phyloP scores from a whole-genome alignment of 2,888 invertebrate species.

The Ormyrus thymus region DNA sequence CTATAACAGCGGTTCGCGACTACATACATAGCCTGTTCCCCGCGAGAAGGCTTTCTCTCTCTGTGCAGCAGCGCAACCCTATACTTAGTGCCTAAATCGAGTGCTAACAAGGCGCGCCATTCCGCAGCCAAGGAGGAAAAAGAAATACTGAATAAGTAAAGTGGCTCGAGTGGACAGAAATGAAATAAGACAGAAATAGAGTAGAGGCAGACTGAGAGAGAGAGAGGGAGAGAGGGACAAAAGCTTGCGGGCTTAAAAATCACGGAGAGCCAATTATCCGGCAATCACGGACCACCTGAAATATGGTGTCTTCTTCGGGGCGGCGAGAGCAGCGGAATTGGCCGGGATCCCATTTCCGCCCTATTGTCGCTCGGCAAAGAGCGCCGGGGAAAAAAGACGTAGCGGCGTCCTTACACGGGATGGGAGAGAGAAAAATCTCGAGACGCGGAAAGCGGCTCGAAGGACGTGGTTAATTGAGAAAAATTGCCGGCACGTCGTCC shows the following conservation, averaged over 20 bases:
- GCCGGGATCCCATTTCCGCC: slow-evolving; percentile 56
- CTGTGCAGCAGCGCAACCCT: neutral
- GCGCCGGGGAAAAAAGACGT: slow-evolving; percentile 13
- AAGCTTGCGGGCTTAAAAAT: slow-evolving; percentile 51
- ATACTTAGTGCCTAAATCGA: slow-evolving; percentile 33
- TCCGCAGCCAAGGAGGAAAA: neutral
- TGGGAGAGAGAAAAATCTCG: slow-evolving; percentile 44
- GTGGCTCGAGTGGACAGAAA: neutral
- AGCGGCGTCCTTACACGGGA: neutral
- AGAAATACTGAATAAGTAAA: slow-evolving; percentile 32
- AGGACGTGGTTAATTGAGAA: slow-evolving; percentile 59
- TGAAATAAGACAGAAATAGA: slow-evolving; percentile 1
- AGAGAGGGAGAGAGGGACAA: neutral
- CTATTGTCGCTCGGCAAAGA: slow-evolving; percentile 51
- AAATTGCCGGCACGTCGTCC: slow-evolving; percentile 62
- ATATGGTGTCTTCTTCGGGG: slow-evolving; percentile 52
- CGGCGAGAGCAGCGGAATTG: slow-evolving; percentile 48
- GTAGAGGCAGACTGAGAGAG: neutral
- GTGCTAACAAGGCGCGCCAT: slow-evolving; percentile 16
- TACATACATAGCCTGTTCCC: neutral
- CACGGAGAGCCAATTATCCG: slow-evolving; percentile 54
- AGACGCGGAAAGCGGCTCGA: slow-evolving; percentile 31
- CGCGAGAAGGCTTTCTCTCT: too few species aligned
- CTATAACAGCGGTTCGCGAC: neutral
- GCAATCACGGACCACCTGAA: slow-evolving; percentile 54